Conservation (phyloP, 2,888 invertebrate species). For the Pachydiplax longipennis region DNA sequence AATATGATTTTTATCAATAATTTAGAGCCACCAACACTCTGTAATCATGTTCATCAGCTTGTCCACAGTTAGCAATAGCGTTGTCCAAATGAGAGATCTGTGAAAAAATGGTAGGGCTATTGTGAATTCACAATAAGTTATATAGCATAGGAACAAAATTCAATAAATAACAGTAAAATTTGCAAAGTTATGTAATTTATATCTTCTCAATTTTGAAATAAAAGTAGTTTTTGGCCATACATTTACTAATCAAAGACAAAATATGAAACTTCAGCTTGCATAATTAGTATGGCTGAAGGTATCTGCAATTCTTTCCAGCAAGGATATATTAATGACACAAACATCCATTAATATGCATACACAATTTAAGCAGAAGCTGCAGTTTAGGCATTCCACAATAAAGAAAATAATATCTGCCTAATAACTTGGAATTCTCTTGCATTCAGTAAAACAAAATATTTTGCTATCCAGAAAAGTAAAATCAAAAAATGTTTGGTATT, state of each 20-base stretch:
- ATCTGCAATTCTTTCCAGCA: not conserved
- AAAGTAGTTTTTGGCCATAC: not conserved
- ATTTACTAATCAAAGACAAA: not conserved
- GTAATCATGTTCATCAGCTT: conserved; percentile 43
- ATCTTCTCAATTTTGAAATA: not conserved
- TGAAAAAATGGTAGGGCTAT: not conserved
- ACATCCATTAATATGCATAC: conserved; percentile 47
- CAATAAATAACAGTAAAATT: not conserved
- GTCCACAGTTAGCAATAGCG: conserved; percentile 40
- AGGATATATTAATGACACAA: conserved; percentile 33
- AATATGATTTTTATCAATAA: conserved; percentile 41
- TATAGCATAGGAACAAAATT: not conserved
- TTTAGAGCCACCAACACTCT: conserved; percentile 42
- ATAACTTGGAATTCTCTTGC: conserved; percentile 25
- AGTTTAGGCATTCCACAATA: conserved; percentile 50
- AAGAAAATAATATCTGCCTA: conserved; percentile 44
- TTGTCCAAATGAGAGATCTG: conserved; percentile 44
- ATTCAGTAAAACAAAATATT: conserved; percentile 33
- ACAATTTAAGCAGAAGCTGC: conserved; percentile 49
- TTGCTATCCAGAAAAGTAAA: conserved; percentile 30
- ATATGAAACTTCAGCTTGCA: conserved; percentile 4
- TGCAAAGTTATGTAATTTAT: not conserved
- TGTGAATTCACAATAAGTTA: not conserved
- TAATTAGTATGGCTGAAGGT: not conserved
- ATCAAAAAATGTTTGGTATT: not conserved